Evolutionary conservation across 1,140 invertebrate genomes (phyloP).

Genomic region (Drosophila nikananu): DNA sequence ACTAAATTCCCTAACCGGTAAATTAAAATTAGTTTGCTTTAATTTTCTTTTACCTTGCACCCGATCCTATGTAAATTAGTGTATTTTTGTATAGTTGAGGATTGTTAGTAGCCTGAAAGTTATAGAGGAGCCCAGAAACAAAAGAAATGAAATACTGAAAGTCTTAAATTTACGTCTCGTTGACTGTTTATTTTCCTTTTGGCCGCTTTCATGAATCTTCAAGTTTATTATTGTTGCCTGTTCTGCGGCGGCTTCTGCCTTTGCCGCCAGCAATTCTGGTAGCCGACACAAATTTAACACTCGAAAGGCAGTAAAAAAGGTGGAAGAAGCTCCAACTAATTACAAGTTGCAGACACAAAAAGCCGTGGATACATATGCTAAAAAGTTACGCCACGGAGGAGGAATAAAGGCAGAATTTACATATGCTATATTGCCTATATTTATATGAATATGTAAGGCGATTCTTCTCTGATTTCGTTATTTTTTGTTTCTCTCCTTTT

Average conservation of each 20-base stretch:
- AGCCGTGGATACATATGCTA: slow-evolving; percentile 46
- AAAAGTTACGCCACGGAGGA: slow-evolving; percentile 32
- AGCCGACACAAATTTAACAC: slow-evolving; percentile 69
- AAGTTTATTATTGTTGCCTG: slow-evolving; percentile 77
- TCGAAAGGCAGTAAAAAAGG: slow-evolving; percentile 63
- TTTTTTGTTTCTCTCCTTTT: slow-evolving; percentile 6
- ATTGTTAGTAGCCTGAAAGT: slow-evolving; percentile 24
- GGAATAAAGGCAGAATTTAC: slow-evolving; percentile 39
- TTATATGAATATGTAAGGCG: slow-evolving; percentile 31
- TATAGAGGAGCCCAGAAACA: slow-evolving; percentile 46
- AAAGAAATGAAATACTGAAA: slow-evolving; percentile 81
- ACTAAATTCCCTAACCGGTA: neutral
- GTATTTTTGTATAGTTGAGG: slow-evolving; percentile 51
- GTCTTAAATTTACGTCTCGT: slow-evolving; percentile 77
- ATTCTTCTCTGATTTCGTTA: slow-evolving; percentile 39
- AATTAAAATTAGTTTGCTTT: neutral
- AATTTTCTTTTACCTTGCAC: neutral
- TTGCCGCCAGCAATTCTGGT: slow-evolving; percentile 57
- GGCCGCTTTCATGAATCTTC: slow-evolving; percentile 82
- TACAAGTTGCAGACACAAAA: slow-evolving; percentile 64
- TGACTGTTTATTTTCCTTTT: slow-evolving; percentile 75
- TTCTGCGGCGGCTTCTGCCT: slow-evolving; percentile 42
- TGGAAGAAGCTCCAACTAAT: slow-evolving; percentile 66
- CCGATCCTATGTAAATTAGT: neutral
- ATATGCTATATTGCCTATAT: slow-evolving; percentile 38